Conservation (phyloP, 2,113 vertebrate genomes). For the Chelonoidis abingdonii region DNA sequence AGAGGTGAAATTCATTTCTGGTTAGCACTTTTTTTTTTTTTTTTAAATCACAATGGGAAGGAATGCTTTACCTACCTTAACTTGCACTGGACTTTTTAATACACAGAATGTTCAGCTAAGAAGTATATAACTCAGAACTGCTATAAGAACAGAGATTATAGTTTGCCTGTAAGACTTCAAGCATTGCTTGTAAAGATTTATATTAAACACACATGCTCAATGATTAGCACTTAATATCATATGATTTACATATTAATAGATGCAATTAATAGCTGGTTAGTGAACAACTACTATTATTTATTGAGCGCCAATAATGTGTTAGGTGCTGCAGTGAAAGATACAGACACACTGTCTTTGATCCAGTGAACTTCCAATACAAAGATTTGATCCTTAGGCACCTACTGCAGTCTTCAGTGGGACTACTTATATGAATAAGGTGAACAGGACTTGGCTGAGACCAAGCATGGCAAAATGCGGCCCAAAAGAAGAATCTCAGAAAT, state of each 20-base stretch:
- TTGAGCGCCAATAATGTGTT: not conserved
- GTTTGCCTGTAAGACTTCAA: not conserved
- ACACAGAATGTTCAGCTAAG: not conserved
- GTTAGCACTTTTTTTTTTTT: not conserved
- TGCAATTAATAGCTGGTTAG: not conserved
- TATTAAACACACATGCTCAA: not conserved
- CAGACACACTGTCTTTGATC: not conserved
- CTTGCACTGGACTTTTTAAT: not conserved
- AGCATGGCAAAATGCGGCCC: not conserved
- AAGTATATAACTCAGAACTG: not conserved
- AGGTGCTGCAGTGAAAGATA: not conserved
- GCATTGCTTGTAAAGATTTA: not conserved
- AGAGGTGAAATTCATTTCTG: not conserved
- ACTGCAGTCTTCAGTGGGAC: not conserved
- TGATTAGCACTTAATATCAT: not conserved
- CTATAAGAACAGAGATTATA: not conserved
- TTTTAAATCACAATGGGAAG: not conserved
- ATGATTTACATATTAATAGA: not conserved
- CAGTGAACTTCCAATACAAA: not conserved
- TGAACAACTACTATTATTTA: not conserved
- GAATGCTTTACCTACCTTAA: conserved; percentile 12
- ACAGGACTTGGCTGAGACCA: not conserved
- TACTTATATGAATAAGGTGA: not conserved
- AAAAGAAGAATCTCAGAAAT: not conserved
- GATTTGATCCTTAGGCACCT: not conserved